Evolutionary conservation across 2,888 invertebrate species (phyloP), one percentile per base, ranked within the genome.

Genomic region (Amiota minor): DNA sequence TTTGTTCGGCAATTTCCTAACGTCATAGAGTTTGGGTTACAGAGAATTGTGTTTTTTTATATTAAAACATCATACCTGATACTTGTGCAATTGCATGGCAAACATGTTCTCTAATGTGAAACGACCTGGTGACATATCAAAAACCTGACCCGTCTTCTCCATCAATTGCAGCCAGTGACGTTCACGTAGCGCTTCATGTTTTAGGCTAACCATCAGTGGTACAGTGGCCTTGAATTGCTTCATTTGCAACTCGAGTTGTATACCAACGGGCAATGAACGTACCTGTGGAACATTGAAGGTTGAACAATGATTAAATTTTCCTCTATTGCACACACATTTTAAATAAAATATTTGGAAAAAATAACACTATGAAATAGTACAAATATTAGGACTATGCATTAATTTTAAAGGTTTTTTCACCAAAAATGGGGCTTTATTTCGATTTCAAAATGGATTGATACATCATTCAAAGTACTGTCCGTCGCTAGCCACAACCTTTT

Each of bases 81-180:
- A 96, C 78, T 94, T 93, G 82, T 96, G 95, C 75, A 97, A 90
- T 84, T 98, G 95, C 97, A 98, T 97, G 1, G 94, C 93, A 87
- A 98, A 98, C 93, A 98, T 95, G 86, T 97, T 96, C 75, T 96
- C 96, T 75, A 98, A 90, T 0, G 97, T 97, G 82, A 98, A 97
- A n/a, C 94, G 92, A 20, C 96, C 95, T 3, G 96, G 94, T 2
- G 95, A 92, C 94, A 97, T 97, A 84, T 97, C 97, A 87, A 97
- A 97, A 76, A 92, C 91, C 82, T 93, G 91, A 14, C 92, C 93
- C 14, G 97, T 98, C 89, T 95, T 96, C 2, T 90, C 90, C 97
- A 98, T 97, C 65, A 98, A 91, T 81, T 95, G 93, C 80, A 93
- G 92, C 98, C 98, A 98, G 90, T 98, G 98, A 12, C 97, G 92